A percentile compares a stretch with the other conserved stretches of the same genome.
These are phyloP conservation scores for Rhegmatorhina hoffmannsi DNA, from an alignment of 2,113 vertebrate species.

Conservation along the genomic window DNA sequence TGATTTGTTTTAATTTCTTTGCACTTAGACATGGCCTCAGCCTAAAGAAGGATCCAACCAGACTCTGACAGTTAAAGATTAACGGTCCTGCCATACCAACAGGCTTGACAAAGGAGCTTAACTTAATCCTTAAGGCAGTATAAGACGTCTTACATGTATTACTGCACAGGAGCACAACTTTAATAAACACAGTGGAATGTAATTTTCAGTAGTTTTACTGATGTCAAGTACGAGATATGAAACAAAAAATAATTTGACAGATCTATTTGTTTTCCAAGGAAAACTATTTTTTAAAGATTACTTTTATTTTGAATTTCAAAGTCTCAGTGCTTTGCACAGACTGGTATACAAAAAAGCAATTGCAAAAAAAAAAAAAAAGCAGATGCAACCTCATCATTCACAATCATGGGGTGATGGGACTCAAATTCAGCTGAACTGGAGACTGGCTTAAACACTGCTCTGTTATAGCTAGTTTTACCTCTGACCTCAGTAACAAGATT, in stretches of 20 bases:
- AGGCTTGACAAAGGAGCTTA: slow-evolving; percentile 63
- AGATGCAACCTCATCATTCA: not conserved
- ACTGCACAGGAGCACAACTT: slow-evolving; percentile 17
- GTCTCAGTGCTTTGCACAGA: not conserved
- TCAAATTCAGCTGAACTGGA: not conserved
- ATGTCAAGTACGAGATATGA: slow-evolving; percentile 13
- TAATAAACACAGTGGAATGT: slow-evolving; percentile 56
- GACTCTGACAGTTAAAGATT: slow-evolving; percentile 59
- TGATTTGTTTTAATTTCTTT: slow-evolving; percentile 56
- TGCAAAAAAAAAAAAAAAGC: not conserved
- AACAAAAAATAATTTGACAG: not conserved
- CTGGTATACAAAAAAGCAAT: not conserved
- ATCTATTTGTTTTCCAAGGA: slow-evolving; percentile 29
- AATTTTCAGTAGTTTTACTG: slow-evolving; percentile 35
- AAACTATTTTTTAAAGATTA: not conserved
- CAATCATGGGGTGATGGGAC: not conserved
- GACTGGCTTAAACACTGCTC: not conserved
- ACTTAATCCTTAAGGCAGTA: slow-evolving; percentile 56
- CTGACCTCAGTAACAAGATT: slow-evolving; percentile 11
- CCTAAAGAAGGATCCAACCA: slow-evolving; percentile 43
- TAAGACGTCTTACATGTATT: slow-evolving; percentile 47
- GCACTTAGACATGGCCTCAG: slow-evolving; percentile 44
- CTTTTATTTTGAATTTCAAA: not conserved
- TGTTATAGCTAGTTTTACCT: not conserved
- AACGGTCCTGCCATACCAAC: slow-evolving; percentile 37